phyloP scores from a whole-genome alignment of 2,113 vertebrate genomes.

The Pogona vitticeps region DNA sequence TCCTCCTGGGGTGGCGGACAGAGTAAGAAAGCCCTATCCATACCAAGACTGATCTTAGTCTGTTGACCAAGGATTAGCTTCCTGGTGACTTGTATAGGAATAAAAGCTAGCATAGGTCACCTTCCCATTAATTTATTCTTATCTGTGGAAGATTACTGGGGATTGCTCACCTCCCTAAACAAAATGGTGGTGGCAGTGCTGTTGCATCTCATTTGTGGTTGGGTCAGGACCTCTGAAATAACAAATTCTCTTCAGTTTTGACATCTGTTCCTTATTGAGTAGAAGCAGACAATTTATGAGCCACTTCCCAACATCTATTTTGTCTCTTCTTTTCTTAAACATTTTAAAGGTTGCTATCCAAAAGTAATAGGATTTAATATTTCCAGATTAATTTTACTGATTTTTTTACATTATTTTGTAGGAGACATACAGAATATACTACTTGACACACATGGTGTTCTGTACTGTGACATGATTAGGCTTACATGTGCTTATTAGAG shows the following conservation, averaged over 20 bases:
- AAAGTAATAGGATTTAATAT: background rate
- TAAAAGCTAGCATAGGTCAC: background rate
- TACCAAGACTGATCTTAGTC: background rate
- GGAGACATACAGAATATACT: background rate
- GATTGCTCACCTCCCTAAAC: background rate
- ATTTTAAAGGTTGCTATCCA: background rate
- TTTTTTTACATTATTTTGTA: background rate
- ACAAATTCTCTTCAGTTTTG: background rate
- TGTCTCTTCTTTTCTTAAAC: background rate
- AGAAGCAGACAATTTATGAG: background rate
- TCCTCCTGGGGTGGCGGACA: no score
- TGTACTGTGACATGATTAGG: background rate
- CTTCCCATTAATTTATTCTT: background rate
- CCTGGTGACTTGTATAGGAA: background rate
- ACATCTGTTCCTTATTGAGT: background rate
- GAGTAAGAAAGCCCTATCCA: background rate
- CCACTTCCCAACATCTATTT: background rate
- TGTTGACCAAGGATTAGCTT: background rate
- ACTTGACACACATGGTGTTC: background rate
- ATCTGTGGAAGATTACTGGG: background rate
- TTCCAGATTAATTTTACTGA: background rate
- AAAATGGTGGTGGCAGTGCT: background rate
- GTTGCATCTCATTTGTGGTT: background rate
- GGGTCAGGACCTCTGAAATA: background rate
- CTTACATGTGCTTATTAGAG: background rate